Base-by-base conservation (phyloP, 2,888 invertebrate genomes). In the Lepeophtheirus nordmannii region DNA sequence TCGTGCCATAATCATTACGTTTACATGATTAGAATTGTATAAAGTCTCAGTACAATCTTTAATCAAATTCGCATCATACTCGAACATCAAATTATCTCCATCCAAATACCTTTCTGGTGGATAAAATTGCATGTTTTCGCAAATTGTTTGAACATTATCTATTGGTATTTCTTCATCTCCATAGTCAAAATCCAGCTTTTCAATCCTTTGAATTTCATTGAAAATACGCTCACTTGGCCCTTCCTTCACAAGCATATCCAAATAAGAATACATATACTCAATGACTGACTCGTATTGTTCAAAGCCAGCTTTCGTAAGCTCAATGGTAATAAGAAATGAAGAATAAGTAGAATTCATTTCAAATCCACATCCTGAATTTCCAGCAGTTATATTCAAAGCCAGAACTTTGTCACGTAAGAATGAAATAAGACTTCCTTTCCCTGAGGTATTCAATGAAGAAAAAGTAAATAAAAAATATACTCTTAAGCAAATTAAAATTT, bases 321-420 rank as follows among this genome's bases (percentile, higher is more conserved):
- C 79, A 53, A 92, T 79, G 69, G 82, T 82, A 10, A 90, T 76
- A 7, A 82, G 82, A 74, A 89, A 87, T 67, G 86, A 74, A 0
- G 86, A 82, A 75, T 85, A 88, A 73, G 89, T 82, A 0, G 85
- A 83, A 69, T 87, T 90, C 72, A 84, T 81, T 73, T 89, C 87
- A 69, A 84, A 85, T 1, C 87, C 89, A 68, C 83, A 82, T 71
- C 75, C 76, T 0, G 82, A 82, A 71, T 83, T 84, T 7, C 86
- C 87, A 2, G 83, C 82, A 69, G 81, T 81, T 60, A 88, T 80
- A 10, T 82, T 82, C 9, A 87, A 75, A 1, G 85, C 86, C 87
- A 87, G 89, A 39, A 87, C 82, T 73, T 83, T 84, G 17, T 65
- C 56, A 23, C 60, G 37, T 10, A 66, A 46, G 41, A 40, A 66